Evolutionary conservation across 2,797 vertebrate species (phyloP), one percentile per base, ranked within the genome.

Genomic region (Mergus octosetaceus): DNA sequence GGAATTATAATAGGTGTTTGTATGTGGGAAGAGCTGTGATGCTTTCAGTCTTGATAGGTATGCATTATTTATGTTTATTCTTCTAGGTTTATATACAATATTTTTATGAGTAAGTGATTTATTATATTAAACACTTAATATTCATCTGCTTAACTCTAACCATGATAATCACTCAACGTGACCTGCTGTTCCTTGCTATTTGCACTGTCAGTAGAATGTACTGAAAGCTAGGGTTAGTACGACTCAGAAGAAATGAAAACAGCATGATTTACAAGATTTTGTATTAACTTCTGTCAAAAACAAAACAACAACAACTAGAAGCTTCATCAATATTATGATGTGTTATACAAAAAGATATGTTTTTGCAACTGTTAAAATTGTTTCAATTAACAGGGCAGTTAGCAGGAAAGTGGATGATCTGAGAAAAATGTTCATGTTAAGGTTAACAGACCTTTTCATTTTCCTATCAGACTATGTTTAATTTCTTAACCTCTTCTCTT

Each of bases 201-300:
- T 79, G 38, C 71, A 32, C 51, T 74, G 65, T 36, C 65, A 69
- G 28, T 83, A 64, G 34, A 53, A 17, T 79, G 54, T 6, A 41
- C 68, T 38, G 49, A 75, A 51, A 90, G 80, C 54, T 85, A 49
- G 21, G 25, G 49, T 68, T 17, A 53, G 15, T 43, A 54, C 41
- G 61, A 39, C 39, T 73, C 45, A 73, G 61, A 56, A 66, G 53
- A 90, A 91, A 94, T 93, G 86, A 95, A 89, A 60, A 43, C 69
- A 92, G 83, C 53, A 78, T 91, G 91, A 92, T 96, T 87, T 85
- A 85, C 72, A 93, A 94, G 83, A 62, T 16, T 60, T 58, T 74
- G 13, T 45, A n/a, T 60, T 60, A 28, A 27, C 5, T 36, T 47
- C 27, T 36, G 45, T 14, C n/a, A 28, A 47, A 47, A 58, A 74